Conservation (phyloP, 30 jellyfish, hydroid and myxozoan genomes). For the Pelagia noctiluca region DNA sequence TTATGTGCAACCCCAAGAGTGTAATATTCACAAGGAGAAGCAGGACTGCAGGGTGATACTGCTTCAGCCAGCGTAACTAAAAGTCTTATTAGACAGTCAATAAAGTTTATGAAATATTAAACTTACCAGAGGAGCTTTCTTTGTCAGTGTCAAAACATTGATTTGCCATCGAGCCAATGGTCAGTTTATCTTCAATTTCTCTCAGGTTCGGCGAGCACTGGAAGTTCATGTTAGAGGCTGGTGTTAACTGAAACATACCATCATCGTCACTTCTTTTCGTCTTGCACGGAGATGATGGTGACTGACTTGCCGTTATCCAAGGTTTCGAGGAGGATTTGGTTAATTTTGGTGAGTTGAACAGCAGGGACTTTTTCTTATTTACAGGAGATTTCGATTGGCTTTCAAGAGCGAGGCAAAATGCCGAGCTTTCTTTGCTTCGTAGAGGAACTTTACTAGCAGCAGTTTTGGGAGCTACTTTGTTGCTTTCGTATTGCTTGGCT, state of each 20-base stretch:
- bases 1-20: background rate
- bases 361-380: background rate
- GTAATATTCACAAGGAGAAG: background rate
- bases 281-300: background rate
- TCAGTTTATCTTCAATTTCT: conserved; percentile 8
- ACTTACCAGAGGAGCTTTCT: background rate
- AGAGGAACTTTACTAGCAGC: background rate
- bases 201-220: background rate
- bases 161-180: background rate
- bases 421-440: background rate
- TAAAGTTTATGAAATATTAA: background rate
- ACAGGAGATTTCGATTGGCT: background rate
- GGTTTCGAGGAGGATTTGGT: background rate
- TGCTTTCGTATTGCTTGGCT: background rate
- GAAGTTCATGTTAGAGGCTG: background rate
- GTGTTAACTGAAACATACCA: too few relatives aligned
- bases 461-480: background rate
- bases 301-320: background rate
- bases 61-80: too few relatives aligned
- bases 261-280: background rate
- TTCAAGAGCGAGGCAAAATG: background rate
- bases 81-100: too few relatives aligned
- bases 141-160: background rate
- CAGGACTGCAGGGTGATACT: background rate
- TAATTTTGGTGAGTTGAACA: background rate